Evolutionary conservation across 2,888 invertebrate species (phyloP).

Genomic region (Abrostola triplasia): DNA sequence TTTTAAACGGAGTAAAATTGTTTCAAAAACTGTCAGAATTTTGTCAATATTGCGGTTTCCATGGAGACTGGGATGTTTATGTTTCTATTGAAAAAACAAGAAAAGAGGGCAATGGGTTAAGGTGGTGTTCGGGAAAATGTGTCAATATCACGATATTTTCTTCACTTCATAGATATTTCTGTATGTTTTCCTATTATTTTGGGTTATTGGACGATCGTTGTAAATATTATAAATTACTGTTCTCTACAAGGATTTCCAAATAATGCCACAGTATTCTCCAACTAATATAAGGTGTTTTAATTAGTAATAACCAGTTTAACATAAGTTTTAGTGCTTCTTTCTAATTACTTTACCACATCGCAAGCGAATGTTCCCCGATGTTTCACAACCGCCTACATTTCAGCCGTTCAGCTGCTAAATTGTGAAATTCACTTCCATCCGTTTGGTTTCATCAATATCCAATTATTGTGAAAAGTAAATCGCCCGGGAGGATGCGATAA

Average conservation of each 20-base stretch:
- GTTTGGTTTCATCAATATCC: slow-evolving; percentile 43
- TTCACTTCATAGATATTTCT: too few relatives aligned
- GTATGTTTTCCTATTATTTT: too few relatives aligned
- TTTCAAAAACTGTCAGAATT: slow-evolving; percentile 65
- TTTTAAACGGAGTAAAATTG: slow-evolving; percentile 53
- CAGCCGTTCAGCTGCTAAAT: slow-evolving; percentile 24
- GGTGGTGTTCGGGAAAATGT: background rate
- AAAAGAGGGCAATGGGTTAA: slow-evolving; percentile 23
- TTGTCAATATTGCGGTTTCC: slow-evolving; percentile 77
- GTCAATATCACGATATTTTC: background rate
- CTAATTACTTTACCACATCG: slow-evolving; percentile 28
- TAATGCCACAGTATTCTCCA: too few relatives aligned
- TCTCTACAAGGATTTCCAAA: too few relatives aligned
- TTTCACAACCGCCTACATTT: slow-evolving; percentile 31
- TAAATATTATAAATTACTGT: too few relatives aligned
- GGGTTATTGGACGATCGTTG: too few relatives aligned
- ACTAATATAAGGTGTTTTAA: too few relatives aligned
- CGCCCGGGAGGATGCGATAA: slow-evolving; percentile 10
- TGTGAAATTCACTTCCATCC: slow-evolving; percentile 40
- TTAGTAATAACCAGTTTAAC: too few relatives aligned
- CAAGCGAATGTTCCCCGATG: background rate
- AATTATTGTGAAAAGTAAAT: slow-evolving; percentile 32
- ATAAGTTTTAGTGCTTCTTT: background rate
- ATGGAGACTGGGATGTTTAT: slow-evolving; percentile 60
- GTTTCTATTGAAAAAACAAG: slow-evolving; percentile 37